These are phyloP conservation scores for Chloroceryle amazona DNA, from an alignment of 2,797 vertebrate species.

Conservation along the genomic window DNA sequence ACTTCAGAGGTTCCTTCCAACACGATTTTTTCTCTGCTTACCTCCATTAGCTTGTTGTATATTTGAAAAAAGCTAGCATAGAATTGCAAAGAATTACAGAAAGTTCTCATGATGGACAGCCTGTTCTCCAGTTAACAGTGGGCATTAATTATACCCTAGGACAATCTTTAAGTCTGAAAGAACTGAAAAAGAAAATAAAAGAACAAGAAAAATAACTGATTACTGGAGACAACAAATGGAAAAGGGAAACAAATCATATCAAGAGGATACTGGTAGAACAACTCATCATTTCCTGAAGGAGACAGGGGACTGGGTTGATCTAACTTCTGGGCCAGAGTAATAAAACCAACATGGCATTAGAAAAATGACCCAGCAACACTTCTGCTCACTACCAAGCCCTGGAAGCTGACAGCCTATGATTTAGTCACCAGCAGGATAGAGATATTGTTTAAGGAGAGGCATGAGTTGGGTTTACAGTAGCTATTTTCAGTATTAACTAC, in stretches of 20 bases:
- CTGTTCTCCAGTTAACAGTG: neutral
- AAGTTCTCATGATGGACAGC: neutral
- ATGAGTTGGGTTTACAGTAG: neutral
- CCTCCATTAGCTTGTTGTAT: neutral
- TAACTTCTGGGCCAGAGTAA: neutral
- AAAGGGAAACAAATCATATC: neutral
- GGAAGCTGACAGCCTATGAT: neutral
- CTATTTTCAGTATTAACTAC: neutral
- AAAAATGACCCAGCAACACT: rapidly evolving
- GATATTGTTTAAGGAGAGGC: neutral
- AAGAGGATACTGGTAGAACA: neutral
- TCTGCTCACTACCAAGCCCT: neutral
- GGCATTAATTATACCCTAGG: neutral
- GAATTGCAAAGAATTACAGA: neutral
- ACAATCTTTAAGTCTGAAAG: neutral
- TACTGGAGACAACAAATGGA: neutral
- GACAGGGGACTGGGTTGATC: neutral
- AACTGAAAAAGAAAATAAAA: neutral
- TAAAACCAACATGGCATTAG: neutral
- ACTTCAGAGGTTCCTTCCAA: neutral
- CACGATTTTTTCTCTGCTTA: neutral
- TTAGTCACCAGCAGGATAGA: neutral
- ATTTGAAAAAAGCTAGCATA: neutral
- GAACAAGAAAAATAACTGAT: neutral
- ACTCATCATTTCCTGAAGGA: neutral